Evolutionary conservation across 2,888 invertebrate species (phyloP).

Genomic region (Iphiclides podalirius): DNA sequence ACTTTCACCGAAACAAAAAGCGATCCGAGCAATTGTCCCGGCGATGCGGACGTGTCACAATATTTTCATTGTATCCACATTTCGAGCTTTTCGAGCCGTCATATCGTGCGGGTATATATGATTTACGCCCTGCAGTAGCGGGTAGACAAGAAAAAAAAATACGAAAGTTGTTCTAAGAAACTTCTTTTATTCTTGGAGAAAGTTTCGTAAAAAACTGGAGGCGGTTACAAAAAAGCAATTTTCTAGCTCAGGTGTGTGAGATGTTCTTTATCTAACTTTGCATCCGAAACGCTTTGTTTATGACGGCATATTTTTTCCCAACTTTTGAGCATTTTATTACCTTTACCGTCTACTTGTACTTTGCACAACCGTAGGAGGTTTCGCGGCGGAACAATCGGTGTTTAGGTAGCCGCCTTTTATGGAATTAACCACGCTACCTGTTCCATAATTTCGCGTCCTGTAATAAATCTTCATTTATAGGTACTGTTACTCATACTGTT

Average conservation of each 20-base stretch:
- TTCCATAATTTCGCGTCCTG: constrained; percentile 32
- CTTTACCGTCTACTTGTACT: constrained; percentile 59
- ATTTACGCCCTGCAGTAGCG: constrained; percentile 56
- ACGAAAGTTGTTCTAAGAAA: constrained; percentile 72
- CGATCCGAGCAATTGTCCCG: constrained; percentile 46
- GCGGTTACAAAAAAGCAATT: constrained; percentile 80
- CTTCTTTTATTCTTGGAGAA: constrained; percentile 77
- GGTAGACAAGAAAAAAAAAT: constrained; percentile 33
- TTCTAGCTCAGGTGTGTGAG: constrained; percentile 80
- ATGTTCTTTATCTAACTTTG: constrained; percentile 81
- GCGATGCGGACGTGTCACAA: constrained; percentile 56
- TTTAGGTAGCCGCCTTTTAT: constrained; percentile 56
- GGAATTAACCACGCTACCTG: constrained; percentile 59
- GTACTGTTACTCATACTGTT: too few relatives aligned
- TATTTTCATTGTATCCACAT: constrained; percentile 70
- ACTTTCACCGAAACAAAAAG: constrained; percentile 53
- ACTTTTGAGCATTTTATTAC: constrained; percentile 78
- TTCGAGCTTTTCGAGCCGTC: constrained; percentile 58
- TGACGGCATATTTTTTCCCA: constrained; percentile 72
- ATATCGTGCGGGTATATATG: constrained; percentile 57
- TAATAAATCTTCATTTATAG: constrained; percentile 13
- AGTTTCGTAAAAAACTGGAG: constrained; percentile 77
- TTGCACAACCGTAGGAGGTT: constrained; percentile 54
- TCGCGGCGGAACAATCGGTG: constrained; percentile 57
- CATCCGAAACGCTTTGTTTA: constrained; percentile 78